Base-by-base conservation (phyloP, 1,140 invertebrate species). In the Drosophila micromelanica region DNA sequence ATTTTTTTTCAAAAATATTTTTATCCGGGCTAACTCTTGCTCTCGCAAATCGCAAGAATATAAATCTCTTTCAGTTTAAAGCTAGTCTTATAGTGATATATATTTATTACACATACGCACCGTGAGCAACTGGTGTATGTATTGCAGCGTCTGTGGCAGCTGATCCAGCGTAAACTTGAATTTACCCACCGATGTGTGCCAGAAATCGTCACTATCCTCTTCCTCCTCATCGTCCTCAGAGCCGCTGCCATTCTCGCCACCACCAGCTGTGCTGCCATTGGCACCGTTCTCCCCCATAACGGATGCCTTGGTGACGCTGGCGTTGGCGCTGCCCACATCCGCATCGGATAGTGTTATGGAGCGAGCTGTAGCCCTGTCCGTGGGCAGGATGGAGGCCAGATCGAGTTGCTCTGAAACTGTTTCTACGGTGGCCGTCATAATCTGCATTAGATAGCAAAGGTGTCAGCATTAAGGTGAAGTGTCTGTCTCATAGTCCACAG, bases 381-480 rank as follows among this genome's bases (percentile, higher is more conserved):
- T 94, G 23, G 97, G 96, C 78, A 98, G 95, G 27, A 97, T 96
- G 45, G 95, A 95, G 15, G 96, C 95, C 75, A 98, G 95, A 72
- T 96, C 93, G 79, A 98, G 93, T 92, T 98, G 95, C 92, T 98
- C 97, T 55, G 96, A 96, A 68, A 98, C 97, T 70, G 97, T 98
- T 93, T 98, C 97, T 78, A 98, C 97, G 51, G 96, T 98, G 4
- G 97, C 97, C 79, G 97, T 98, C 95, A 98, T 96, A 84, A 98
- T 97, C 96, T 97, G 94, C 71, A 79, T 78, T 71, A 82, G 60
- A 87, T 51, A 74, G 17, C 48, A 87, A 79, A 46, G 17, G 46
- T 11, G 17, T 43, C 13, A n/a, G 27, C 32, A 69, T 70, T 73
- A 70, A 30, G 27, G 42, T 38, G 23, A 27, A 15, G 0, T 12